These are phyloP conservation scores for Aspidiotus destructor DNA, from an alignment of 2,888 invertebrate species.

Conservation along the genomic window DNA sequence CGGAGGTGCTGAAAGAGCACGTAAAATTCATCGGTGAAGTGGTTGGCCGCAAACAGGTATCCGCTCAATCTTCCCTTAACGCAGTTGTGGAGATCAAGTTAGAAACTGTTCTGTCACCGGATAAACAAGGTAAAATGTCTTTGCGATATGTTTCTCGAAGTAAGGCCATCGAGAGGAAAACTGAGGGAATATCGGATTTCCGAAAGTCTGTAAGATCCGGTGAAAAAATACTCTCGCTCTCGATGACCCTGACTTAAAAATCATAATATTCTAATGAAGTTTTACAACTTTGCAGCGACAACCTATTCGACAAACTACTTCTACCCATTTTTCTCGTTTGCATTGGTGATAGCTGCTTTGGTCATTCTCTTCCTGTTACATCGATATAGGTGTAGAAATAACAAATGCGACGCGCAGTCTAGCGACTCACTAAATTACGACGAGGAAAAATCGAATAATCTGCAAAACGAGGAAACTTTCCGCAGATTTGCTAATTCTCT, in stretches of 20 bases:
- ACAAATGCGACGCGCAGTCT: conserved; percentile 7
- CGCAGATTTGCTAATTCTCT: conserved; percentile 67
- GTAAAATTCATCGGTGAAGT: conserved; percentile 53
- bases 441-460: conserved; percentile 81
- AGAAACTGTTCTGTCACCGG: conserved; percentile 52
- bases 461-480: conserved; percentile 83
- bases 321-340: conserved; percentile 4
- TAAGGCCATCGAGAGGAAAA: no score
- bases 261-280: no score
- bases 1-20: conserved; percentile 45
- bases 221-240: background rate
- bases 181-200: background rate
- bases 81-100: conserved; percentile 68
- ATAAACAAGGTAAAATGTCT: conserved; percentile 20
- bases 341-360: background rate
- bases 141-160: background rate
- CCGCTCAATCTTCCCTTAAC: conserved; percentile 51
- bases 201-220: background rate
- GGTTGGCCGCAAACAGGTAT: conserved; percentile 53
- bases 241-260: no score
- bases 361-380: conserved; percentile 10
- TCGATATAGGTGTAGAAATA: conserved; percentile 14
- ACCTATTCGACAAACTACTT: conserved; percentile 15
- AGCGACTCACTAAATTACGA: conserved; percentile 47
- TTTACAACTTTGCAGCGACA: background rate